Evolutionary conservation across 2,797 vertebrate species (phyloP).

Genomic region (Fringilla coelebs): DNA sequence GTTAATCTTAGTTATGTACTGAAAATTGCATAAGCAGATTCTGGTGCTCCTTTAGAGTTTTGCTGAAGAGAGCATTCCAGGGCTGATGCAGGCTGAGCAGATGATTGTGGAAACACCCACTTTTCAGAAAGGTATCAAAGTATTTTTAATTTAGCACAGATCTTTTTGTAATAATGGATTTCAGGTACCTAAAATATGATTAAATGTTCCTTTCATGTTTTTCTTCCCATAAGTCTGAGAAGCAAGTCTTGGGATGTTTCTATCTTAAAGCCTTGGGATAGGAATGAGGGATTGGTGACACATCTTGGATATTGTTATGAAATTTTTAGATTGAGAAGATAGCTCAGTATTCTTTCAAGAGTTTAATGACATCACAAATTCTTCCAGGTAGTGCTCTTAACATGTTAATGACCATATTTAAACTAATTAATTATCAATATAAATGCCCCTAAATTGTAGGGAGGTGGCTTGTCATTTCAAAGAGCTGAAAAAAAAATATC

Average conservation of each 20-base stretch:
- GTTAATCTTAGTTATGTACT: background rate
- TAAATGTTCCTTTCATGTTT: background rate
- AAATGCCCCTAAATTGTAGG: background rate
- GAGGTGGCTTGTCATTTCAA: background rate
- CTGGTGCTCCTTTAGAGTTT: background rate
- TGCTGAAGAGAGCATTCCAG: background rate
- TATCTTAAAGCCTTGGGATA: background rate
- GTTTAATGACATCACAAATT: background rate
- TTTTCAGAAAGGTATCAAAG: background rate
- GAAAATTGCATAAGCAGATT: background rate
- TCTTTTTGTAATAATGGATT: background rate
- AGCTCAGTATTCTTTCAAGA: background rate
- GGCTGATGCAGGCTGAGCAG: background rate
- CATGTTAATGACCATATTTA: background rate
- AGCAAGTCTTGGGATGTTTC: background rate
- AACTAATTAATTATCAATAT: background rate
- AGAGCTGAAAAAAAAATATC: background rate
- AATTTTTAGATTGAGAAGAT: background rate
- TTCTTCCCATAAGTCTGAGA: fast-evolving
- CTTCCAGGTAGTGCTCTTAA: background rate
- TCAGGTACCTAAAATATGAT: background rate
- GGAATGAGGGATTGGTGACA: background rate
- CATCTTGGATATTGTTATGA: background rate
- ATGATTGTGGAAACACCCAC: background rate
- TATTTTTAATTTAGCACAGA: background rate